A percentile compares a stretch with the other conserved stretches of the same genome.
These are phyloP conservation scores for Dallia pectoralis DNA, from an alignment of 2,797 vertebrate genomes.

Conservation along the genomic window DNA sequence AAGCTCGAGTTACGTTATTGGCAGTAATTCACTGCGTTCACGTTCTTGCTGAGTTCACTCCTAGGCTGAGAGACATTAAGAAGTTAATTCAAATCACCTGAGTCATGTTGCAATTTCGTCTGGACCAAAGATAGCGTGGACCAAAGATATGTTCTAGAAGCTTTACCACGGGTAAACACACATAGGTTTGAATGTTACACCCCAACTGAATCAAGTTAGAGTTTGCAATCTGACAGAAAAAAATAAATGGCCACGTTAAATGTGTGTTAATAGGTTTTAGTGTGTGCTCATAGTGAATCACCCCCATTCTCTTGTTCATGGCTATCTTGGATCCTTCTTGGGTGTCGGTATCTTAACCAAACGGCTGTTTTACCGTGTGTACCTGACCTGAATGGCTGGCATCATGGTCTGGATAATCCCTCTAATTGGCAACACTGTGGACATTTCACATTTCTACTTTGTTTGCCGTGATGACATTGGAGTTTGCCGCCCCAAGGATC, in stretches of 20 bases:
- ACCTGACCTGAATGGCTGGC: no score
- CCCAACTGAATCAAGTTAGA: constrained; percentile 7
- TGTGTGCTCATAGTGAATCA: background rate
- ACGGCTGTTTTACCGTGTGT: no score
- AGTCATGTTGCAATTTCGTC: constrained; percentile 50
- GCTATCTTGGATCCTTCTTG: no score
- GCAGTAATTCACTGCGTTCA: background rate
- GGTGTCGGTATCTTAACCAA: no score
- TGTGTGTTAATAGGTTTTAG: background rate
- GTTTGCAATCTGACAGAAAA: background rate
- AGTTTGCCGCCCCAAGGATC: constrained; percentile 27
- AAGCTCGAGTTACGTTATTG: constrained; percentile 25
- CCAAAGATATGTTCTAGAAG: constrained; percentile 66
- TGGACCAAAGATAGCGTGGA: constrained; percentile 66
- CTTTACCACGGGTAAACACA: constrained; percentile 46
- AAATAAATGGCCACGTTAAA: background rate
- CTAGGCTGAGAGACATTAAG: constrained; percentile 20
- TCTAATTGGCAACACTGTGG: no score
- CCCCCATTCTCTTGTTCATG: background rate
- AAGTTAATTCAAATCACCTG: constrained; percentile 54
- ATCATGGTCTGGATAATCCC: no score
- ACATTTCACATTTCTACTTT: no score
- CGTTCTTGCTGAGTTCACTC: constrained; percentile 36
- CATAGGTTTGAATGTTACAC: constrained; percentile 35
- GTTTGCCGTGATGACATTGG: no score